These are phyloP conservation scores for Habroteleia sp. DNA, from an alignment of 2,888 invertebrate genomes.

Conservation along the genomic window DNA sequence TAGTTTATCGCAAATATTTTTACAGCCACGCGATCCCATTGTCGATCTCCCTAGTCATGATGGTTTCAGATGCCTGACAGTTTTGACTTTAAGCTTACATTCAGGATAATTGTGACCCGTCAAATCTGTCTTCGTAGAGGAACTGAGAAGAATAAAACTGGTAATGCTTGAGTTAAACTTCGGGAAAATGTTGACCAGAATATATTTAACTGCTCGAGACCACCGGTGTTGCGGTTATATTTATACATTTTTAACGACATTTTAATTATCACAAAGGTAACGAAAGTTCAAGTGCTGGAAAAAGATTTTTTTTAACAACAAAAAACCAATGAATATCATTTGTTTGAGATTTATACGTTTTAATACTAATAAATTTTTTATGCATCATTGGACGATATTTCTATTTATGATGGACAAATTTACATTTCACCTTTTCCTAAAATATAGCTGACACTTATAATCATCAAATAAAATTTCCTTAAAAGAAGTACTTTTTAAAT, in stretches of 20 bases:
- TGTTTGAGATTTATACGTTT: too few species aligned
- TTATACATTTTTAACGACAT: slow-evolving; percentile 22
- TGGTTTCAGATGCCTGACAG: slow-evolving; percentile 46
- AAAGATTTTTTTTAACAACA: too few species aligned
- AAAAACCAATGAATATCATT: too few species aligned
- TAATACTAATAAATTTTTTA: too few species aligned
- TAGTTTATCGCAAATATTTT: slow-evolving; percentile 76
- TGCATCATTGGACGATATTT: too few species aligned
- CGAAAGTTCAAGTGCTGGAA: too few species aligned
- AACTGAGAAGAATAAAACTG: slow-evolving; percentile 21
- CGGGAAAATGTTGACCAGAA: slow-evolving; percentile 18
- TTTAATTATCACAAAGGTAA: slow-evolving; percentile 19
- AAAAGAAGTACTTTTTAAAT: too few species aligned
- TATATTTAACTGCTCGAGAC: slow-evolving; percentile 30
- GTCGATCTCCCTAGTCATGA: slow-evolving; percentile 42
- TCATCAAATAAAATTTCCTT: too few species aligned
- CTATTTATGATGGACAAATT: too few species aligned
- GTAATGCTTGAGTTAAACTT: slow-evolving; percentile 16
- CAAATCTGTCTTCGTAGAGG: slow-evolving; percentile 43
- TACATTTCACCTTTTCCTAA: too few species aligned
- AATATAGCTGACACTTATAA: too few species aligned
- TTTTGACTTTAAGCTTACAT: slow-evolving; percentile 58
- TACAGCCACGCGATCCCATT: slow-evolving; percentile 73
- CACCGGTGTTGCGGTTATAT: slow-evolving; percentile 10
- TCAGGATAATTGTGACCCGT: slow-evolving; percentile 50